These are phyloP conservation scores for Agonum fuliginosum DNA, from an alignment of 2,888 invertebrate species.

Conservation along the genomic window DNA sequence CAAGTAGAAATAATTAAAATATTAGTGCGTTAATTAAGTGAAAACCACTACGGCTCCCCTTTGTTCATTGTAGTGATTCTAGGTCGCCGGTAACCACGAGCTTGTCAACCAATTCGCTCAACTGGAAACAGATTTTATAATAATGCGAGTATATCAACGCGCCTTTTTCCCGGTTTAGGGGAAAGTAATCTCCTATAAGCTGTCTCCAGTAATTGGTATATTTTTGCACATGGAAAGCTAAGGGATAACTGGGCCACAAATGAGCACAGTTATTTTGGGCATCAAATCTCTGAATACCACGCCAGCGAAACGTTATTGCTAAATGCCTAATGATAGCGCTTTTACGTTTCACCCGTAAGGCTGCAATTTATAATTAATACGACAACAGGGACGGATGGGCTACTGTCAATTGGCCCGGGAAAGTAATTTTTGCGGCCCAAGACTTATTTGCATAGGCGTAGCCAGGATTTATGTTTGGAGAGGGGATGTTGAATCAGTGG, in stretches of 20 bases:
- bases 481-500: too few relatives aligned
- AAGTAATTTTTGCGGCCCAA: too few relatives aligned
- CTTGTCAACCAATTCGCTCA: background rate
- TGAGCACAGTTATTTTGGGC: slow-evolving; percentile 1
- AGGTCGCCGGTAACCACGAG: too few relatives aligned
- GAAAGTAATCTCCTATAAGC: background rate
- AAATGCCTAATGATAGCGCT: background rate
- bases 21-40: background rate
- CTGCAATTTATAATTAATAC: slow-evolving; percentile 18
- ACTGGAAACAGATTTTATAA: slow-evolving; percentile 14
- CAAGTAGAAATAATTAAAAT: too few relatives aligned
- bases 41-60: background rate
- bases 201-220: slow-evolving; percentile 14
- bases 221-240: slow-evolving; percentile 13
- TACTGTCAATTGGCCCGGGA: too few relatives aligned
- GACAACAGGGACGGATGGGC: too few relatives aligned
- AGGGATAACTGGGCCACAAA: background rate
- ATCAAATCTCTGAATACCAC: background rate
- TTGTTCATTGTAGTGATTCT: background rate
- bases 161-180: slow-evolving; percentile 13
- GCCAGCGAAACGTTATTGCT: background rate
- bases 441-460: too few relatives aligned
- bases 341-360: background rate
- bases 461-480: too few relatives aligned
- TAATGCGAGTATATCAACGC: slow-evolving; percentile 4